phyloP scores from a whole-genome alignment of 2,797 vertebrate genomes.

The Macroramphosus scolopax region DNA sequence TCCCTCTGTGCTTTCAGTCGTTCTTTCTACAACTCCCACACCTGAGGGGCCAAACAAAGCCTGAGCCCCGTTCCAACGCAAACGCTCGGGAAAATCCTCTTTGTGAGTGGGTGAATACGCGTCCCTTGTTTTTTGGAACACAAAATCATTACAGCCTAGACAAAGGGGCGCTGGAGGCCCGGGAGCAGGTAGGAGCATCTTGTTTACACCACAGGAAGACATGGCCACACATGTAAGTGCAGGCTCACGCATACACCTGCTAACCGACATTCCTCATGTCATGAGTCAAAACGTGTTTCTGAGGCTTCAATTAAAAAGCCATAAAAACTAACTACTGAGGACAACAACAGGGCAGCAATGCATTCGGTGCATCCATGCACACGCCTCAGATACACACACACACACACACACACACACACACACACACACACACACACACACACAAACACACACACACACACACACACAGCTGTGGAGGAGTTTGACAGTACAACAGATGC shows the following conservation, averaged over 20 bases:
- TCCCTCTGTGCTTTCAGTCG: constrained; percentile 15
- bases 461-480: constrained; percentile 37
- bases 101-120: constrained; percentile 14
- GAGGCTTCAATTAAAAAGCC: constrained; percentile 39
- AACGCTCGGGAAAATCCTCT: constrained; percentile 21
- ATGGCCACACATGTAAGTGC: constrained; percentile 7
- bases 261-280: constrained; percentile 43
- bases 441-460: constrained; percentile 14
- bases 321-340: constrained; percentile 27
- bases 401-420: constrained; percentile 4
- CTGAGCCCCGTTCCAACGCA: neutral
- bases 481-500: constrained; percentile 53
- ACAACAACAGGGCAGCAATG: constrained; percentile 37
- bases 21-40: constrained; percentile 17
- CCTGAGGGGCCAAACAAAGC: constrained; percentile 21
- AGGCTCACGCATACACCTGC: constrained; percentile 21
- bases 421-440: constrained; percentile 4
- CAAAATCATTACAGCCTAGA: constrained; percentile 28
- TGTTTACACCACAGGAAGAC: constrained; percentile 11
- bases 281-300: constrained; percentile 54
- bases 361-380: constrained; percentile 12
- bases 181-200: constrained; percentile 1
- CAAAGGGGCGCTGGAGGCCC: constrained; percentile 11
- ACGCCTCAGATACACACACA: constrained; percentile 1
- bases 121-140: constrained; percentile 16